Evolutionary conservation across 2,113 vertebrate genomes (phyloP).

Genomic region (Urocitellus parryii): DNA sequence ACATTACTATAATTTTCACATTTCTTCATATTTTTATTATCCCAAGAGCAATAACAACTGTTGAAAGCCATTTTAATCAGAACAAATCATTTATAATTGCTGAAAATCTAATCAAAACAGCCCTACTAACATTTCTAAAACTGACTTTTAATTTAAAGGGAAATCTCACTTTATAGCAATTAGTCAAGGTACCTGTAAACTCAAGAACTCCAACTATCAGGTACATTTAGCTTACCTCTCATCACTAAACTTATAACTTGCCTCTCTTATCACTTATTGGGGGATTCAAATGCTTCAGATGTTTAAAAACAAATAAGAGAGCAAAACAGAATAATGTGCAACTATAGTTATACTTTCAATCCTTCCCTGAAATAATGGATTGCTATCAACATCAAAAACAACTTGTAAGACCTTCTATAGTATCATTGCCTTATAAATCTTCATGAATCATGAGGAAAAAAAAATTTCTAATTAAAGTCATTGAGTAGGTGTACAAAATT

Average conservation of each 20-base stretch:
- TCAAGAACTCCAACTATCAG: neutral
- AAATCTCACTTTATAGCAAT: neutral
- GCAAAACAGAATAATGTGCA: neutral
- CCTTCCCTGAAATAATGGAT: neutral
- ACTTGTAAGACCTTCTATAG: neutral
- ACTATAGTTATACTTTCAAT: neutral
- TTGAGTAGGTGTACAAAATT: neutral
- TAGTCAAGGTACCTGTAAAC: neutral
- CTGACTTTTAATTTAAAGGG: constrained; percentile 16
- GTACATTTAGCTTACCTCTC: neutral
- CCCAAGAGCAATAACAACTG: neutral
- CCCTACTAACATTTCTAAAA: neutral
- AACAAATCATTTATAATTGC: constrained; percentile 30
- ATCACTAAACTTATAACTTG: neutral
- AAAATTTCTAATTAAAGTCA: neutral
- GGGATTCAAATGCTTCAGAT: neutral
- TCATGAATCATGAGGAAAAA: neutral
- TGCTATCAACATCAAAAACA: neutral
- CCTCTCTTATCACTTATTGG: neutral
- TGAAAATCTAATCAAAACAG: constrained; percentile 20
- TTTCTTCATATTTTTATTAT: constrained; percentile 12
- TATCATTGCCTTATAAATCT: neutral
- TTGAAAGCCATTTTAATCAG: neutral
- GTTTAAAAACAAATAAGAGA: neutral
- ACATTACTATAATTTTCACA: constrained; percentile 6